Conservation (phyloP, 2,888 invertebrate species). For the Eubasilissa splendida region DNA sequence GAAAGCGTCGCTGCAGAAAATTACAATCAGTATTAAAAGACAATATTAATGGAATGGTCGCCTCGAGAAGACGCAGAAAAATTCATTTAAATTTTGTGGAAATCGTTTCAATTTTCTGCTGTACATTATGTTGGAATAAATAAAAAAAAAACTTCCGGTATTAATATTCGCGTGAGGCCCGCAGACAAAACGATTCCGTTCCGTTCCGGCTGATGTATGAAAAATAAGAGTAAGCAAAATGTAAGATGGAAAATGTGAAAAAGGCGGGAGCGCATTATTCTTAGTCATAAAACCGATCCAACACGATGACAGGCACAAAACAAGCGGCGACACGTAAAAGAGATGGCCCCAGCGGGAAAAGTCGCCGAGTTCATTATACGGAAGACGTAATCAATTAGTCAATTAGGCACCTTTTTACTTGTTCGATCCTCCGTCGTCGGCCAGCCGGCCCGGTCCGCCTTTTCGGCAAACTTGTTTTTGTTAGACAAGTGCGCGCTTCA, state of each 20-base stretch:
- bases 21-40: too few species aligned
- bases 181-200: conserved; percentile 2
- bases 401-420: too few species aligned
- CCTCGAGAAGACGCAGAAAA: too few species aligned
- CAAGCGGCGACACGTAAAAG: neutral
- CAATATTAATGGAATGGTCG: too few species aligned
- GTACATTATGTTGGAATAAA: neutral
- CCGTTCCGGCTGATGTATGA: conserved; percentile 8
- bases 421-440: neutral
- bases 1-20: too few species aligned
- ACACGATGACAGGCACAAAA: neutral
- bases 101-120: too few species aligned
- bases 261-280: conserved; percentile 5
- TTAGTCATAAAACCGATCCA: neutral
- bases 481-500: neutral
- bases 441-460: neutral
- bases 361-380: neutral
- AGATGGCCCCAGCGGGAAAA: neutral
- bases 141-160: neutral
- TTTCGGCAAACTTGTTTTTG: conserved; percentile 8
- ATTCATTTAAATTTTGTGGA: too few species aligned
- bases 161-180: conserved; percentile 7
- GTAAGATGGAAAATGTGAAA: neutral
- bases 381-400: neutral
- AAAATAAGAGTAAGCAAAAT: neutral